Evolutionary conservation across 2,888 invertebrate genomes (phyloP).

Genomic region (Macrosoma leucophasiata): DNA sequence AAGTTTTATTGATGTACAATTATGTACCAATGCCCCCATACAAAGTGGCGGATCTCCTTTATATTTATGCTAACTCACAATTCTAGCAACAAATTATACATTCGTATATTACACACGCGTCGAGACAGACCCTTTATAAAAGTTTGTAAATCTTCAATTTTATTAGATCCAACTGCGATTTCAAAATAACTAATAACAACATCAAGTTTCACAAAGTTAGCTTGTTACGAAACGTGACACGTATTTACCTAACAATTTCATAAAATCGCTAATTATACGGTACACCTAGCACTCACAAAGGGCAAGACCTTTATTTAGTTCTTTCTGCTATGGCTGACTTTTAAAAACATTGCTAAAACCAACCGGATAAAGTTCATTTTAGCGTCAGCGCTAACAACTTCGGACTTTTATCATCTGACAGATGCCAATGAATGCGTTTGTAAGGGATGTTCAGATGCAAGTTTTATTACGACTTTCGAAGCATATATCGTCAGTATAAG

Average conservation of each 20-base stretch:
- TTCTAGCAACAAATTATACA: background rate
- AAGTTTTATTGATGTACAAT: too few species aligned
- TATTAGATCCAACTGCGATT: too few species aligned
- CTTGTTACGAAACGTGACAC: conserved; percentile 34
- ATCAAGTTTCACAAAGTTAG: conserved; percentile 35
- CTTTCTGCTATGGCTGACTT: too few species aligned
- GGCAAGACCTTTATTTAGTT: conserved; percentile 40
- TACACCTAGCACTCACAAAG: conserved; percentile 61
- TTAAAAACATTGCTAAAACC: too few species aligned
- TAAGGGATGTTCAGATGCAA: conserved; percentile 73
- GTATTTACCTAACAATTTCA: conserved; percentile 70
- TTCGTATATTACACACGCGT: too few species aligned
- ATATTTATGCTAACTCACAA: background rate
- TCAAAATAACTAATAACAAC: too few species aligned
- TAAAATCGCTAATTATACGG: conserved; percentile 70
- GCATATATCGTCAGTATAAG: conserved; percentile 24
- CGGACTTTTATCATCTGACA: conserved; percentile 29
- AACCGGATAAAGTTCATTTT: conserved; percentile 25
- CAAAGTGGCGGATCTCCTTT: background rate
- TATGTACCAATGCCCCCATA: too few species aligned
- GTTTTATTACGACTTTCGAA: conserved; percentile 28
- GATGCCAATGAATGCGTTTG: conserved; percentile 52
- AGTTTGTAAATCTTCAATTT: too few species aligned
- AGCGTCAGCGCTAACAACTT: conserved; percentile 15
- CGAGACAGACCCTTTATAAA: too few species aligned